Base-by-base conservation (phyloP, 2,888 invertebrate species). In the Diloba caeruleocephala region DNA sequence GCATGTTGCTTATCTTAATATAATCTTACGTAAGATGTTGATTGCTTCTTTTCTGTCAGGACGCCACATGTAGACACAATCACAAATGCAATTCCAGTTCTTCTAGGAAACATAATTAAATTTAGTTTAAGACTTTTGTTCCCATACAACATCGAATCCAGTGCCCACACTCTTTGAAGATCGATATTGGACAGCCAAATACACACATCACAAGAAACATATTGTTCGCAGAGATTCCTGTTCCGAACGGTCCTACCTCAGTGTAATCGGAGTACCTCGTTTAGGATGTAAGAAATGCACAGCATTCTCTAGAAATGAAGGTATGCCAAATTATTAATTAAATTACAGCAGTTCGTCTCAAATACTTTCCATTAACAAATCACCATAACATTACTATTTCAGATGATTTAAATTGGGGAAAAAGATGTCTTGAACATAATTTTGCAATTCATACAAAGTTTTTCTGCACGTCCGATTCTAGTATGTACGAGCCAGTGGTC, bases 361-460 rank as follows among this genome's bases (percentile, higher is more conserved):
- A n/a, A n/a, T n/a, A n/a, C n/a, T n/a, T n/a, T n/a, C n/a, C n/a
- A n/a, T n/a, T n/a, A 10, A 10, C 5, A 6, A 7, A 10, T 2
- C 2, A 17, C 10, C 15, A 29, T 14, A 17, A 8, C 13, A 19
- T 29, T 26, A 14, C 8, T 25, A 36, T 83, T 85, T 26, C 88
- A 92, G 85, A 85, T 87, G 93, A 91, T 78, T 87, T 92, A 56
- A 95, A 95, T 72, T 95, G 95, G 73, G 94, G 96, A 42, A 95
- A 95, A 78, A 90, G 96, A 71, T 99, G 99, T 83, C 91, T 98
- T 50, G 96, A 96, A 79, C 98, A 99, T 85, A 98, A 98, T 80
- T 96, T 98, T 71, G 98, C 98, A 36, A 96, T 98, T 64, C 98
- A 99, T 88, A 98, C 98, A 70, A 97, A 97, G 82, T 98, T 98